Base-by-base conservation (phyloP, 2,797 vertebrate species). In the Mormyrus hasselquistii region DNA sequence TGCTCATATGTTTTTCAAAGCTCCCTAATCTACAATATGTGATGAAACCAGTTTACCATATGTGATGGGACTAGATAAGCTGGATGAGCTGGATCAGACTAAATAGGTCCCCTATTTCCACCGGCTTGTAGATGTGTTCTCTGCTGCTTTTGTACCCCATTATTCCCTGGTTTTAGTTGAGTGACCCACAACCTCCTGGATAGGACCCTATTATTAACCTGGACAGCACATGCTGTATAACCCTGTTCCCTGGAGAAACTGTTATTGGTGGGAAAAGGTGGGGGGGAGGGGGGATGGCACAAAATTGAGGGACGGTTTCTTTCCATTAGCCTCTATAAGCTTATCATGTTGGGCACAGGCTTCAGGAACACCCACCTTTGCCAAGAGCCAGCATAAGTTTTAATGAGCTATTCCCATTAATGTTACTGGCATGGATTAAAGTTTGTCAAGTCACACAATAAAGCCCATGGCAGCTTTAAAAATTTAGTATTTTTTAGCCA, bases 21-120 rank as follows among this genome's bases (percentile, higher is more conserved):
- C 93, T 93, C 94, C 90, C 91, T 93, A 94, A 92, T 94, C 93
- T 92, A 93, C 90, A 94, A 93, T 91, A 93, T 92, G 89, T 92
- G 93, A 87, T 89, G 87, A 89, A 90, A 82, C 91, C 93, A 94
- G 91, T 94, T 93, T 92, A 93, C 90, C 94, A 92, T 91, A 93
- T 92, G 89, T 92, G 93, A 86, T 93, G 87, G 57, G 85, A 52
- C 89, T 90, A 88, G 89, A 83, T 91, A 91, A 92, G 91, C 89
- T 92, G 93, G 93, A 89, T 91, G 59, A 90, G 89, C 73, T 49
- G 91, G 84, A 19, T 34, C 16, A 38, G 55, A 38, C 29, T 85
- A 29, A 85, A 88, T 83, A 57, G 49, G 49, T 50, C n/a, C 89
- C 82, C 47, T 59, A 87, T 89, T 87, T 41, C 65, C 79, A 87